Percentiles rank a stretch among this genome's conserved stretches.
phyloP scores from a whole-genome alignment of 1,140 invertebrate genomes.

The Drosophila yakuba region DNA sequence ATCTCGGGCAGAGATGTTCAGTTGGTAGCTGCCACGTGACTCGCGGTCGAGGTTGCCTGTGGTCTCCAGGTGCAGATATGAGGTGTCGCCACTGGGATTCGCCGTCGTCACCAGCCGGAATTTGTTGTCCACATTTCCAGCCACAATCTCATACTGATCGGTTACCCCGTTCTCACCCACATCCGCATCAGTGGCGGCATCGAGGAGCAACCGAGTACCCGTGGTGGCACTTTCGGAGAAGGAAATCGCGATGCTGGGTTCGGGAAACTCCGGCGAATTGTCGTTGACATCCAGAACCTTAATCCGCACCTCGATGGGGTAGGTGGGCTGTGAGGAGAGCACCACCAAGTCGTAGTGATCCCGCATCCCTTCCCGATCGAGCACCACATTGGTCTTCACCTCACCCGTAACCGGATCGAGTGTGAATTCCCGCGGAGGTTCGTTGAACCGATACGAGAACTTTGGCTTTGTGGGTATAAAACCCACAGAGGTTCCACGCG shows the following conservation, averaged over 20 bases:
- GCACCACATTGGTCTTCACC: constrained; percentile 91
- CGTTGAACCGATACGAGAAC: constrained; percentile 96
- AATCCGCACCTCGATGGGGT: constrained; percentile 96
- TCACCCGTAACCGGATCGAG: constrained; percentile 92
- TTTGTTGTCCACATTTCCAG: constrained; percentile 94
- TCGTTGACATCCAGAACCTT: constrained; percentile 95
- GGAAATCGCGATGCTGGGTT: constrained; percentile 92
- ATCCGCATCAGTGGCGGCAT: constrained; percentile 95
- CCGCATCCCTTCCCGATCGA: constrained; percentile 92
- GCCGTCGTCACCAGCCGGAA: constrained; percentile 94
- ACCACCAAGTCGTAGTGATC: constrained; percentile 95
- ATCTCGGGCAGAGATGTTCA: constrained; percentile 96
- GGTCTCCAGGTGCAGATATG: constrained; percentile 95
- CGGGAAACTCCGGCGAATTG: constrained; percentile 95
- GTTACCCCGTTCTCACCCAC: constrained; percentile 93
- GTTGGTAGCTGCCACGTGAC: constrained; percentile 91
- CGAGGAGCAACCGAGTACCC: constrained; percentile 93
- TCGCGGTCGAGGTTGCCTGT: constrained; percentile 96
- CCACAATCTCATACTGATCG: constrained; percentile 94
- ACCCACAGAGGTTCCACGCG: constrained; percentile 92
- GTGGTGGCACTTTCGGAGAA: constrained; percentile 96
- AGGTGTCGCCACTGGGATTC: constrained; percentile 94
- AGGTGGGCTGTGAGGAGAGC: constrained; percentile 95
- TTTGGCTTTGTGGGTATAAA: constrained; percentile 93
- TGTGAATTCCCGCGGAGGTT: constrained; percentile 92